Percentiles rank a stretch among this genome's conserved stretches.
Evolutionary conservation across 64 coral and sea anemone species (phyloP).

Genomic region (Hydrozoanthus tunicans): DNA sequence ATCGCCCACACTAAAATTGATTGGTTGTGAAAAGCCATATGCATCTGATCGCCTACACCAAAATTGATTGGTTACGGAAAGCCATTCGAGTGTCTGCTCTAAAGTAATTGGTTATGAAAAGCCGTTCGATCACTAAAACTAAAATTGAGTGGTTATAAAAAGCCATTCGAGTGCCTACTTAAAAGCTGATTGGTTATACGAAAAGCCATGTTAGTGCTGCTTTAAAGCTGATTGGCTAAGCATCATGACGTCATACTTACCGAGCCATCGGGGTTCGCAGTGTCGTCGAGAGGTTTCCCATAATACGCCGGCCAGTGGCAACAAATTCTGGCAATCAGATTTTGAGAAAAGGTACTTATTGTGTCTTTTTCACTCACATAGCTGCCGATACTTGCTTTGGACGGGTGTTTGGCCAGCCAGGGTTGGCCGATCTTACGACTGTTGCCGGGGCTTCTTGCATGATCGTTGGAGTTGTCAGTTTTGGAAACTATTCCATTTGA

Average conservation of each 20-base stretch:
- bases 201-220: neutral
- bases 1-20: too few species aligned
- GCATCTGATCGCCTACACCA: too few species aligned
- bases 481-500: constrained; percentile 16
- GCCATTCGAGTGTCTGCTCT: too few species aligned
- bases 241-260: neutral
- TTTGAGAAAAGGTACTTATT: neutral
- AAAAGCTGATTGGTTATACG: too few species aligned
- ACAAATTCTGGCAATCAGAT: constrained; percentile 17
- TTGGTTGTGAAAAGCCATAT: too few species aligned
- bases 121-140: too few species aligned
- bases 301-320: constrained; percentile 31
- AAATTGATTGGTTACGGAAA: too few species aligned
- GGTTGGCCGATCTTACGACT: neutral
- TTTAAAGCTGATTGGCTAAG: neutral
- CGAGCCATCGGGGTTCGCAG: neutral
- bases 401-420: neutral
- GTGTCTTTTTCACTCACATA: neutral
- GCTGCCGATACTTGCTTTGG: constrained; percentile 21
- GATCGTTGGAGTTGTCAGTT: neutral
- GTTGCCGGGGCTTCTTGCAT: neutral
- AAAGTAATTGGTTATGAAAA: too few species aligned
- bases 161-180: too few species aligned
- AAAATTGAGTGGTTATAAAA: too few species aligned
- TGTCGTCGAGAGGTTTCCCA: constrained; percentile 30